These are phyloP conservation scores for Neogobius melanostomus DNA, from an alignment of 2,113 vertebrate genomes.

Conservation along the genomic window DNA sequence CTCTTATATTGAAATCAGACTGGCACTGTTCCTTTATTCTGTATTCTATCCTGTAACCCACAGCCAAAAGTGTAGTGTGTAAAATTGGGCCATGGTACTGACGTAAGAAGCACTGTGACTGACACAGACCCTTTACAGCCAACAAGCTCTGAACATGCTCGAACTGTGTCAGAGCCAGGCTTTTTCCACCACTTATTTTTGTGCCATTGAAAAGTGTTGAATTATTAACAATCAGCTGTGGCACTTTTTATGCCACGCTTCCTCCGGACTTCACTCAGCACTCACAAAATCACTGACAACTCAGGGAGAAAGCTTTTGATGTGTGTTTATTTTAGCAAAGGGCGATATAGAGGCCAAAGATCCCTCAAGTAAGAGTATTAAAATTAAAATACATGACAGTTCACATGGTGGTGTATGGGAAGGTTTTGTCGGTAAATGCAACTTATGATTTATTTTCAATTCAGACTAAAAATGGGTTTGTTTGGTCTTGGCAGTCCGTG, in stretches of 20 bases:
- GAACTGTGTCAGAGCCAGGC: slow-evolving; percentile 43
- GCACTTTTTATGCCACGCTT: slow-evolving; percentile 61
- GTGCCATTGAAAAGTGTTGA: slow-evolving; percentile 65
- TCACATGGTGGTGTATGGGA: too few species aligned
- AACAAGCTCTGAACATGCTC: slow-evolving; percentile 40
- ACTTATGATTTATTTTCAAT: too few species aligned
- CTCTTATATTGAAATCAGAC: not conserved
- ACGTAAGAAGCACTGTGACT: slow-evolving; percentile 17
- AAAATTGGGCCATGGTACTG: slow-evolving; percentile 6
- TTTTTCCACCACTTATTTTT: slow-evolving; percentile 63
- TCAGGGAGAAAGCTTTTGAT: slow-evolving; percentile 19
- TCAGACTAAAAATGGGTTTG: too few species aligned
- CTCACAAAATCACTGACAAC: slow-evolving; percentile 42
- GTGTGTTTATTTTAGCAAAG: slow-evolving; percentile 8
- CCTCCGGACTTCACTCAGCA: slow-evolving; percentile 49
- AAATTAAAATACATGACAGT: too few species aligned
- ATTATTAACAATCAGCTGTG: slow-evolving; percentile 66
- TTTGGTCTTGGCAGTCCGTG: too few species aligned
- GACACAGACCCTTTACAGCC: slow-evolving; percentile 18
- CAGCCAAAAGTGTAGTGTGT: not conserved
- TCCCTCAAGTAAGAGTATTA: not conserved
- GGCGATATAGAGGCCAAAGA: not conserved
- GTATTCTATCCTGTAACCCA: not conserved
- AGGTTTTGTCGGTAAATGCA: too few species aligned
- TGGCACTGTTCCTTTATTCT: not conserved